Evolutionary conservation across 2,888 invertebrate genomes (phyloP), one percentile per base, ranked within the genome.

Genomic region (Nudaria mundana): DNA sequence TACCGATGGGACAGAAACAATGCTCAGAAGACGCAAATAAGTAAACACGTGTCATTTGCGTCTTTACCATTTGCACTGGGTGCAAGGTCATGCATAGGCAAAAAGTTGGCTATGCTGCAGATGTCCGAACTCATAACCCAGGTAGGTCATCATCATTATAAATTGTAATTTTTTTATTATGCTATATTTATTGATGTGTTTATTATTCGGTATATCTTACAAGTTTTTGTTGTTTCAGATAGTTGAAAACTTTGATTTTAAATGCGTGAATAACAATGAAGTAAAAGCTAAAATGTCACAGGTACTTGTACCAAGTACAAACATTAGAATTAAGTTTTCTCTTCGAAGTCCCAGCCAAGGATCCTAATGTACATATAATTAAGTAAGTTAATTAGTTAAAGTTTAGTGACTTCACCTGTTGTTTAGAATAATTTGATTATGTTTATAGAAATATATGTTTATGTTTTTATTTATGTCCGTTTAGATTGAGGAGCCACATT

Each of bases 61-160:
- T 92, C 92, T 38, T 63, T 97, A 37, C 97, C 97, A 3, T 97
- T 97, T 76, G 95, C 95, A 1, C 86, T 95, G 48, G 97, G 97
- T 0, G 91, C 92, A 13, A 91, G 97, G 45, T 94, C 95, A 10
- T 97, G 97, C 69, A 91, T 97, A 51, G 97, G 97, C 0, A 92
- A 91, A 63, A 94, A 94, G 68, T 89, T 97, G 50, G 96, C 97
- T 0, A 93, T 95, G 71, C 79, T 91, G 30, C 95, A 96, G 81
- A 90, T 97, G 63, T 90, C 92, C 43, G 84, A 93, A 29, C 86
- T 94, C 7, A 66, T 95, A 29, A 84, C 86, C 15, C 90, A 93
- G 90, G 94, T 94, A 86, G 7, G 14, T 15, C 3, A 11, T n/a
- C 4, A 15, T 11, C 3, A 18, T 30, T 25, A 5, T 20, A 4